Conservation (phyloP, 2,888 invertebrate species). For the Aplocera efformata region DNA sequence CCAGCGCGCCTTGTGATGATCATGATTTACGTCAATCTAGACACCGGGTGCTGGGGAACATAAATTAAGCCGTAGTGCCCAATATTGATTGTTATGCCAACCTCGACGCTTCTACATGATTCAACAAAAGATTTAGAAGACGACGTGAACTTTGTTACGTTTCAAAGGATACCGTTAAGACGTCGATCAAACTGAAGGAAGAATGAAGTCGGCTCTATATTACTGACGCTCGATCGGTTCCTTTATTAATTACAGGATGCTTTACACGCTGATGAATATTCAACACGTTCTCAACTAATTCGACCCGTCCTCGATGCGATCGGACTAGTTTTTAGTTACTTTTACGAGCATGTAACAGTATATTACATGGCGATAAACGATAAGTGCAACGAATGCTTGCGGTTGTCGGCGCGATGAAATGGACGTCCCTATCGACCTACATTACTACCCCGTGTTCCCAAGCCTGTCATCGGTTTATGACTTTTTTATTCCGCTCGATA, state of each 20-base stretch:
- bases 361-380: constrained; percentile 70
- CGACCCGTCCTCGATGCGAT: constrained; percentile 40
- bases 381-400: constrained; percentile 67
- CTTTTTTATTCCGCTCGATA: constrained; percentile 75
- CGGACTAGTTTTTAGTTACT: constrained; percentile 54
- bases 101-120: constrained; percentile 40
- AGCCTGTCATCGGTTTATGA: constrained; percentile 74
- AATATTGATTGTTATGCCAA: constrained; percentile 38
- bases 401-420: constrained; percentile 67
- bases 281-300: constrained; percentile 49
- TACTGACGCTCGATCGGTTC: constrained; percentile 53
- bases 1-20: constrained; percentile 44
- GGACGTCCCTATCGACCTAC: constrained; percentile 59
- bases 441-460: constrained; percentile 70
- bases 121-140: constrained; percentile 43
- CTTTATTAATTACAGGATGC: constrained; percentile 59
- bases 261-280: constrained; percentile 64
- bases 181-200: constrained; percentile 38
- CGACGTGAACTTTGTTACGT: constrained; percentile 37
- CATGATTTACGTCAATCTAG: constrained; percentile 63
- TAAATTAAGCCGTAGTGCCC: constrained; percentile 47
- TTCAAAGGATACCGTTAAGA: constrained; percentile 48
- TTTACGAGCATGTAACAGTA: constrained; percentile 72
- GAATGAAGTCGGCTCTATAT: constrained; percentile 42
- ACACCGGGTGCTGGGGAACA: constrained; percentile 40